Evolutionary conservation across 2,797 vertebrate species (phyloP).

Genomic region (Lithobates pipiens): DNA sequence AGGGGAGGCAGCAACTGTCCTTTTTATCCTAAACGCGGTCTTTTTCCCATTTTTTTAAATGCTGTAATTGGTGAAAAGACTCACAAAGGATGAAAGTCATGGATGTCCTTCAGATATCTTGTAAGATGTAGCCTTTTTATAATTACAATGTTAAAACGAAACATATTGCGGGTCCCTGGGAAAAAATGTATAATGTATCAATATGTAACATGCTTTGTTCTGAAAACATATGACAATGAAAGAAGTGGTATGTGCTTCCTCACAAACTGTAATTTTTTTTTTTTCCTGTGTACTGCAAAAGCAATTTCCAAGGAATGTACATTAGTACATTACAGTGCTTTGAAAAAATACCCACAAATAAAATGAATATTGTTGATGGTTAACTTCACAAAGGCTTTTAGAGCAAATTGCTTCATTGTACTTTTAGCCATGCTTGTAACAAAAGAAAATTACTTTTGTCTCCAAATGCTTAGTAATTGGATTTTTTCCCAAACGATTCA

Average conservation of each 20-base stretch:
- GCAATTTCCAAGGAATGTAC: slow-evolving; percentile 12
- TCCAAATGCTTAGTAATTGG: slow-evolving; percentile 24
- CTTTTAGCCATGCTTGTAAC: slow-evolving; percentile 27
- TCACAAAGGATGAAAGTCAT: too few species aligned
- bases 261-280: neutral
- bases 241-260: neutral
- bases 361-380: slow-evolving; percentile 11
- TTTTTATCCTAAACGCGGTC: too few species aligned
- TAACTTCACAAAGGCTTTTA: slow-evolving; percentile 8
- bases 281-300: slow-evolving; percentile 13
- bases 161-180: too few species aligned
- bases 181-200: too few species aligned
- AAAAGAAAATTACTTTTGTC: slow-evolving; percentile 28
- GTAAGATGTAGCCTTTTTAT: too few species aligned
- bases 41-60: too few species aligned
- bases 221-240: neutral
- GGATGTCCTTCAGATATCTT: too few species aligned
- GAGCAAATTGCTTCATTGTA: slow-evolving; percentile 20
- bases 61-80: too few species aligned
- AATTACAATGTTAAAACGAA: too few species aligned
- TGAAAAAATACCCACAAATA: slow-evolving; percentile 9
- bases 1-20: too few species aligned
- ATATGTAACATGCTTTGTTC: too few species aligned
- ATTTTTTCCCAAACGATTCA: slow-evolving; percentile 31
- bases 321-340: neutral